Base-by-base conservation (phyloP, 2,113 vertebrate species). In the Cebidichthys violaceus region DNA sequence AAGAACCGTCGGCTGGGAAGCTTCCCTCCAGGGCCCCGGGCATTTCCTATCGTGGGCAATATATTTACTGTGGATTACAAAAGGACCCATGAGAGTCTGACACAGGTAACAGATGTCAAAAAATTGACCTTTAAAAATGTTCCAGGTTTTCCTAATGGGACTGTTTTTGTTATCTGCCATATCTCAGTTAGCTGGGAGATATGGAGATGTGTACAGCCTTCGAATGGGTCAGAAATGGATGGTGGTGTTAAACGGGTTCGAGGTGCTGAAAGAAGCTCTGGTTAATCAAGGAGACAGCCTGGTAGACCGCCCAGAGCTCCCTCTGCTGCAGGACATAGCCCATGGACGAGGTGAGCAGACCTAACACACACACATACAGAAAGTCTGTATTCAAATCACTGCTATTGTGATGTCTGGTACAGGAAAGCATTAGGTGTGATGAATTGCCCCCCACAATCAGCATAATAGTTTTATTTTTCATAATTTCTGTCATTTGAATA, bases 21-120 rank as follows among this genome's bases (percentile, higher is more conserved):
- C 65, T 89, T 88, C 54, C 91, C 90, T n/a, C 92, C 91, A 13
- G 90, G 92, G 70, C 91, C 92, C 17, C 4, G 20, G 50, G 29
- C 68, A 4, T 27, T 86, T 18, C 92, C 92, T 41, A 18, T 92
- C 22, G 2, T 93, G 11, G 92, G 91, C 37, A 90, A 88, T 57
- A 62, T 91, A 9, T 72, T 93, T 31, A 64, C 35, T 10, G 1
- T 90, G 50, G 85, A 92, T 66, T 69, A 65, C 37, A 77, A 1
- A 0, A 83, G 72, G 15, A 6, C 35, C n/a, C 82, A 90, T 52
- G 77, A 88, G 43, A 74, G 57, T 22, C 37, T 91, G 33, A 85
- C 43, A 4, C 52, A 90, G 84, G 89, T 92, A 84, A 59, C 70
- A 20, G 7, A 20, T 70, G 4, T 31, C 0, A 52, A 9, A 1